A percentile compares a stretch with the other conserved stretches of the same genome.
Evolutionary conservation across 1,140 invertebrate species (phyloP).

Genomic region (Rhyzopertha dominica): DNA sequence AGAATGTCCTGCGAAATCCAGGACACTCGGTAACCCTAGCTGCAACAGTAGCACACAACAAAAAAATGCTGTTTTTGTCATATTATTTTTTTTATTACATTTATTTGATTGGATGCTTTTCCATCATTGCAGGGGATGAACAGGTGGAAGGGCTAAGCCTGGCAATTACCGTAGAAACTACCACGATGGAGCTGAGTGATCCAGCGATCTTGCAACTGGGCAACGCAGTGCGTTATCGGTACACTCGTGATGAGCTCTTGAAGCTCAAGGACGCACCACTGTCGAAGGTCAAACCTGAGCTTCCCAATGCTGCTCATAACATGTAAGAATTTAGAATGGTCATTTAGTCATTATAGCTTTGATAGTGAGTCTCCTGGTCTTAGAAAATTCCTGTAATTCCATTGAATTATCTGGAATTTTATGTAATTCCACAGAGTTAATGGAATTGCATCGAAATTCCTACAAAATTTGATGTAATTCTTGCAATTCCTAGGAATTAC

Average conservation of each 20-base stretch:
- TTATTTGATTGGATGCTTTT: too few relatives aligned
- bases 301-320: too few relatives aligned
- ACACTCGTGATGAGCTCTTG: slow-evolving; percentile 64
- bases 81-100: slow-evolving; percentile 1
- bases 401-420: too few relatives aligned
- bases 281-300: slow-evolving; percentile 53
- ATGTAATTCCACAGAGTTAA: too few relatives aligned
- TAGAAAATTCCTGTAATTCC: too few relatives aligned
- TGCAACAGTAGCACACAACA: too few relatives aligned
- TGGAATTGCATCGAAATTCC: too few relatives aligned
- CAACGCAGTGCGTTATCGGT: slow-evolving; percentile 26
- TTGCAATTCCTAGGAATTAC: too few relatives aligned
- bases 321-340: slow-evolving; percentile 6
- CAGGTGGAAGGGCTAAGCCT: slow-evolving; percentile 23
- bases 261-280: slow-evolving; percentile 66
- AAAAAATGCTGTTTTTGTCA: too few relatives aligned
- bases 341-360: slow-evolving; percentile 11
- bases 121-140: slow-evolving; percentile 33
- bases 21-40: slow-evolving; percentile 5
- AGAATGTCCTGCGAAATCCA: slow-evolving; percentile 6
- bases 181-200: slow-evolving; percentile 25
- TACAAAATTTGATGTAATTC: too few relatives aligned
- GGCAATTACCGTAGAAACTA: slow-evolving; percentile 18
- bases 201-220: slow-evolving; percentile 40
- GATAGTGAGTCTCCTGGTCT: too few relatives aligned